A percentile compares a stretch with the other conserved stretches of the same genome.
Conservation (phyloP, 2,113 vertebrate genomes). For the Mormyrus iriodes region DNA sequence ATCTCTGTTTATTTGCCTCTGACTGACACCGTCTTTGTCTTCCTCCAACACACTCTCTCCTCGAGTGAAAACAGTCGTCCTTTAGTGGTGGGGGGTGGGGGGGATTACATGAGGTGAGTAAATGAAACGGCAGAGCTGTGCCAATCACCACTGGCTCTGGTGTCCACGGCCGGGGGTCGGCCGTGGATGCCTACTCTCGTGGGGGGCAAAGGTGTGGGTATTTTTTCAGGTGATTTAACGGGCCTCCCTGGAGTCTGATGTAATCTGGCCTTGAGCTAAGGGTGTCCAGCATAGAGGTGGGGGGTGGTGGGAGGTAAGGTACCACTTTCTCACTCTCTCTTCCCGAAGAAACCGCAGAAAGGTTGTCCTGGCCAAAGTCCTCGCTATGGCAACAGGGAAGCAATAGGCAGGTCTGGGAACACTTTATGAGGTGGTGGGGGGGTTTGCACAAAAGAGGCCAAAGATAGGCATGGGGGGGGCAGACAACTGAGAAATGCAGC, state of each 20-base stretch:
- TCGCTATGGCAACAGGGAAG: constrained; percentile 22
- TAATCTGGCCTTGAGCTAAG: constrained; percentile 3
- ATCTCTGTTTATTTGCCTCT: not conserved
- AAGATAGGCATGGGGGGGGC: not conserved
- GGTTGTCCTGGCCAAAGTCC: constrained; percentile 2
- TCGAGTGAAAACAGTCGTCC: not conserved
- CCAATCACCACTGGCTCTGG: not conserved
- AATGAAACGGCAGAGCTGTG: not conserved
- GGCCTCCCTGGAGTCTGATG: not conserved
- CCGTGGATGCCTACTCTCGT: not conserved
- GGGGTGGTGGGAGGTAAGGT: not conserved
- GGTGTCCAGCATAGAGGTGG: not conserved
- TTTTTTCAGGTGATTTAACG: not conserved
- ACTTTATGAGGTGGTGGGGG: not conserved
- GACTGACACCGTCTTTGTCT: not conserved
- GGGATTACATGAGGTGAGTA: not conserved
- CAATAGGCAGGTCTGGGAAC: not conserved
- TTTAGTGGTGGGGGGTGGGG: not conserved
- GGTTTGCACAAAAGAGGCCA: not conserved
- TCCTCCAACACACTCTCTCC: not conserved
- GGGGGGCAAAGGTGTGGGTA: not conserved
- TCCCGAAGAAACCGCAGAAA: not conserved
- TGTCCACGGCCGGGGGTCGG: not conserved
- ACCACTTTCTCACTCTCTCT: not conserved
- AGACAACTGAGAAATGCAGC: not conserved